These are phyloP conservation scores for Panzeria rudis DNA, from an alignment of 2,888 invertebrate genomes.

Conservation along the genomic window DNA sequence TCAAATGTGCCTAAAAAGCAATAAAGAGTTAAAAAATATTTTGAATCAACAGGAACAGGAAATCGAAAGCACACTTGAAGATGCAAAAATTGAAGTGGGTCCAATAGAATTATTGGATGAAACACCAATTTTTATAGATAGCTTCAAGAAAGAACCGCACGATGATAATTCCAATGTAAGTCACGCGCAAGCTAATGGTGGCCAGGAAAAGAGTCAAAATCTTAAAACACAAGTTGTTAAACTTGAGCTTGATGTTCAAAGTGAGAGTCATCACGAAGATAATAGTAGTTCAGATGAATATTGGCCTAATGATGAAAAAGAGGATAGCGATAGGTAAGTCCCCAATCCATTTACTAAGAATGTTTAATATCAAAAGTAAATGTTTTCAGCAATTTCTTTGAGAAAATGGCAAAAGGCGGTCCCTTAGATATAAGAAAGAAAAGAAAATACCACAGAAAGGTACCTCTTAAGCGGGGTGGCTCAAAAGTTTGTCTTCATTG, in stretches of 20 bases:
- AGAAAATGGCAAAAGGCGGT: conserved; percentile 33
- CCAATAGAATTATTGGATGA: conserved; percentile 39
- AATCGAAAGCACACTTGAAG: conserved; percentile 18
- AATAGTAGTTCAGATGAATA: conserved; percentile 57
- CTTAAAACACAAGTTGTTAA: conserved; percentile 44
- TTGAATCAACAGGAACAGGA: conserved; percentile 32
- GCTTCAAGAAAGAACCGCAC: conserved; percentile 54
- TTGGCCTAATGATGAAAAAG: conserved; percentile 61
- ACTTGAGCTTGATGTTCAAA: conserved; percentile 45
- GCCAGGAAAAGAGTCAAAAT: neutral
- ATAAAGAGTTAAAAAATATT: conserved; percentile 49
- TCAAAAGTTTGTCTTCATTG: conserved; percentile 83
- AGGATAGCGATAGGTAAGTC: conserved; percentile 53
- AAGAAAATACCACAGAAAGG: conserved; percentile 50
- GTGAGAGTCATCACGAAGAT: conserved; percentile 17
- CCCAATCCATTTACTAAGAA: neutral
- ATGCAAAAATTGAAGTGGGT: neutral
- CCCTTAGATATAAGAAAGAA: conserved; percentile 24
- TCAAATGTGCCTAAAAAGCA: conserved; percentile 53
- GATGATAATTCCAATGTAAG: conserved; percentile 28
- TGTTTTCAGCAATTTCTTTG: conserved; percentile 47
- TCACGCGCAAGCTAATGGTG: neutral
- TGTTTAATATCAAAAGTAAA: neutral
- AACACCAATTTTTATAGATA: conserved; percentile 26
- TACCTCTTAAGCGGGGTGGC: conserved; percentile 18